Base-by-base conservation (phyloP, 2,797 vertebrate genomes). In the Lepus townsendii region DNA sequence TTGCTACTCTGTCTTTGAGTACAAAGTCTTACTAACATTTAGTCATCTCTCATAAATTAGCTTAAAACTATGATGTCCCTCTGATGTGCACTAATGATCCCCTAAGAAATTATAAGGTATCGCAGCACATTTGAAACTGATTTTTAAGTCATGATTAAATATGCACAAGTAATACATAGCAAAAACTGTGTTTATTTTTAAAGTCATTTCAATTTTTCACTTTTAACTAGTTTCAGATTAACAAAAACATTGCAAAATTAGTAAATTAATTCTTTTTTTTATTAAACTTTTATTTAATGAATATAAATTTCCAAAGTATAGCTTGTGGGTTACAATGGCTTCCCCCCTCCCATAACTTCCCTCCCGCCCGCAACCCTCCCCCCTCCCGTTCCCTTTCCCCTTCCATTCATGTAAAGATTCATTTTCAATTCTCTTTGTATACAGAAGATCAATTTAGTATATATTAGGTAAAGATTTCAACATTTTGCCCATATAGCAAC, bases 121-220 rank as follows among this genome's bases (percentile, higher is more conserved):
- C 72, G 80, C 60, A 66, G 47, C 32, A 71, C 62, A 52, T 94
- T 42, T 75, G 26, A 24, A 47, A 35, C 11, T 52, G 66, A 60
- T 66, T 54, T 72, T 30, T 11, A 75, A 85, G 22, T 32, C 57
- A 47, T 80, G 69, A 57, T 52, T 65, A 72, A 90, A 78, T 9
- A 93, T 2, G 79, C 12, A 0, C 35, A 66, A 30, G 27, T 54
- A 82, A 86, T 42, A 30, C 26, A 60, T 0, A 96, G 16, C 63
- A 94, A 94, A 96, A 71, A 20, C 0, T 54, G 26, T 42, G 38
- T 60, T 76, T 68, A n/a, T 30, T 88, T 83, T 66, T 13, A 17
- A 72, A 86, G 66, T 24, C 66, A 38, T 32, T 76, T 50, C 42
- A 82, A 77, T 47, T 73, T 82, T 83, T 47, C 14, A 47, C 69